Evolutionary conservation across 2,113 vertebrate species (phyloP), one percentile per base, ranked within the genome.

Genomic region (Xiphorhynchus elegans): DNA sequence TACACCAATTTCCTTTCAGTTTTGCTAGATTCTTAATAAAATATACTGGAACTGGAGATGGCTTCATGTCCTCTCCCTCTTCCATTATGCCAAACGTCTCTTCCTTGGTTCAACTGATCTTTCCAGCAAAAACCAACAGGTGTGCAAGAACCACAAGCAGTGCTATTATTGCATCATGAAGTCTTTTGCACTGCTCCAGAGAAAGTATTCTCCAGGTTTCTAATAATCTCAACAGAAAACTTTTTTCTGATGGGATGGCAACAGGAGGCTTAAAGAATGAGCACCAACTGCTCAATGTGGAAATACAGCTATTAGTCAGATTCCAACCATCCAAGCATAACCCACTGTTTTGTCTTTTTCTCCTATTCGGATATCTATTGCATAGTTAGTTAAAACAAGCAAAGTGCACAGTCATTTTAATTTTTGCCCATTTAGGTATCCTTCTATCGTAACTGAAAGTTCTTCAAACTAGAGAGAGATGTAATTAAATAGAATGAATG

Each of bases 131-230:
- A 93, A 84, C 2, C 16, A 53, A 33, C 3, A 31, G 8, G 17
- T 69, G 49, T 42, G 40, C 40, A 39, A 69, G 6, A 73, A 55
- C 9, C 26, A 52, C 63, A 85, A 87, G 55, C 29, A 84, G 11
- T 15, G 21, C 28, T 73, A 24, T 10, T 0, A 0, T 10, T 70
- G 46, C 35, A 55, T 16, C 10, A 82, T 14, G 60, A 67, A 89
- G 56, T 28, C 73, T 80, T 76, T 10, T 69, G 28, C 28, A 74
- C 3, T 6, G 2, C n/a, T 85, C 16, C 58, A 87, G 33, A 13
- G 4, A 78, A 70, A 90, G 9, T 6, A 81, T 60, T 81, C 20
- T 40, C 39, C 10, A 20, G 5, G 12, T 47, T 85, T 59, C 42
- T 81, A 73, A 87, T 7, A 82, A 42, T 11, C 39, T 63, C 49